A percentile compares a stretch with the other conserved stretches of the same genome.
These are phyloP conservation scores for Hoplodrina blanda DNA, from an alignment of 2,888 invertebrate species.

Conservation along the genomic window DNA sequence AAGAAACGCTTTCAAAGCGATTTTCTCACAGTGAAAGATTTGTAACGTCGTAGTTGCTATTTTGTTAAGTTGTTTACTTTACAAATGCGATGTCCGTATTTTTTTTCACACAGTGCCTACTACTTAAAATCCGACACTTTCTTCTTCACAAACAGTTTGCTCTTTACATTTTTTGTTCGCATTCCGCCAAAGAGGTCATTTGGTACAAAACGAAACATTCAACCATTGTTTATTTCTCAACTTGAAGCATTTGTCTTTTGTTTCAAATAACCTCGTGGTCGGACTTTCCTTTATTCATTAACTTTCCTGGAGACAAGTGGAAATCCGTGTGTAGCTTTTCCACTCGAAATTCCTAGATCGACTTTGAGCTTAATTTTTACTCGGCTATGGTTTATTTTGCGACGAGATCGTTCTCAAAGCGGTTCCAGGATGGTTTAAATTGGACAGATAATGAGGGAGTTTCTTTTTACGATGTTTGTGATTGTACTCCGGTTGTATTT, in stretches of 20 bases:
- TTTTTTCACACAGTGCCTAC: slow-evolving; percentile 53
- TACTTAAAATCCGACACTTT: slow-evolving; percentile 57
- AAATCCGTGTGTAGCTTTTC: slow-evolving; percentile 71
- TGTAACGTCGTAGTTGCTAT: slow-evolving; percentile 27
- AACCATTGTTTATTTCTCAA: slow-evolving; percentile 69
- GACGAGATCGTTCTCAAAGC: slow-evolving; percentile 48
- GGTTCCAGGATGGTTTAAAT: slow-evolving; percentile 71
- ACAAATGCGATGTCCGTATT: slow-evolving; percentile 48
- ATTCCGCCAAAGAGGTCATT: slow-evolving; percentile 69
- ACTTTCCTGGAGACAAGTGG: slow-evolving; percentile 77
- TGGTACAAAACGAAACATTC: slow-evolving; percentile 53
- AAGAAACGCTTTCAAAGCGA: slow-evolving; percentile 36
- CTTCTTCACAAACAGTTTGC: slow-evolving; percentile 58
- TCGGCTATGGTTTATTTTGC: slow-evolving; percentile 51
- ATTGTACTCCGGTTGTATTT: slow-evolving; percentile 65
- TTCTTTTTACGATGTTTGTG: slow-evolving; percentile 71
- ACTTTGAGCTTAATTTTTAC: slow-evolving; percentile 56
- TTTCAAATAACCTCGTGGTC: slow-evolving; percentile 76
- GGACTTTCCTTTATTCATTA: slow-evolving; percentile 79
- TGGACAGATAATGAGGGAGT: slow-evolving; percentile 74
- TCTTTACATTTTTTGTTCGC: slow-evolving; percentile 61
- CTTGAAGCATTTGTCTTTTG: slow-evolving; percentile 71
- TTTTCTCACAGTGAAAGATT: slow-evolving; percentile 45
- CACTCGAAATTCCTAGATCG: slow-evolving; percentile 32
- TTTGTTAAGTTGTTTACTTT: slow-evolving; percentile 47